These are phyloP conservation scores for Cantharis lateralis DNA, from an alignment of 2,888 invertebrate species.

Conservation along the genomic window DNA sequence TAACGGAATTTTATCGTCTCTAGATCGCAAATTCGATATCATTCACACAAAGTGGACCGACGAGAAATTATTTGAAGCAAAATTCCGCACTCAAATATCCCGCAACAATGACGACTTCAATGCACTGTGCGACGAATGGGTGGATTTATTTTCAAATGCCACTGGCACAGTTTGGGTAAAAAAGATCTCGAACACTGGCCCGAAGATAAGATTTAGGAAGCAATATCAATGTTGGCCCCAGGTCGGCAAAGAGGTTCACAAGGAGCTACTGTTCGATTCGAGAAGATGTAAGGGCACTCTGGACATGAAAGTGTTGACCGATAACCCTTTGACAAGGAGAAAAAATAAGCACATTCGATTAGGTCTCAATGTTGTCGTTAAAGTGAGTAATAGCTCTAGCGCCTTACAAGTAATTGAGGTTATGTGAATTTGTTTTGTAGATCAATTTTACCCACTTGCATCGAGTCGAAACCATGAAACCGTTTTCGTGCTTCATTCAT, in stretches of 20 bases:
- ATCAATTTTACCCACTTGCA: slow-evolving; percentile 54
- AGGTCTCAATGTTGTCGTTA: slow-evolving; percentile 53
- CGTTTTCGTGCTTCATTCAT: slow-evolving; percentile 52
- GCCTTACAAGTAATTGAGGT: background rate
- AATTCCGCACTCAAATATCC: slow-evolving; percentile 53
- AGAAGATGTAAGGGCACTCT: slow-evolving; percentile 52
- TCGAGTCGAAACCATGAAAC: slow-evolving; percentile 42
- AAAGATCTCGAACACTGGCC: slow-evolving; percentile 55
- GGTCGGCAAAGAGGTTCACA: slow-evolving; percentile 49
- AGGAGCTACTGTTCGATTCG: slow-evolving; percentile 53
- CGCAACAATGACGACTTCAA: slow-evolving; percentile 52
- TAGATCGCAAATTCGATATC: slow-evolving; percentile 52
- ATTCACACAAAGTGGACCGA: slow-evolving; percentile 51
- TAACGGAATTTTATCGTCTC: slow-evolving; percentile 46
- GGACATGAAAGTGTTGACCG: slow-evolving; percentile 54
- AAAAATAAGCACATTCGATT: slow-evolving; percentile 52
- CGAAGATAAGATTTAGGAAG: slow-evolving; percentile 54
- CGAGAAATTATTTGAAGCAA: slow-evolving; percentile 50
- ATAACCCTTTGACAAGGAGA: slow-evolving; percentile 49
- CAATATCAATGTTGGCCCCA: slow-evolving; percentile 56
- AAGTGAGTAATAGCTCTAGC: slow-evolving; percentile 42
- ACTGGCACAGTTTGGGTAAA: slow-evolving; percentile 55
- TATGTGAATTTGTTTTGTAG: slow-evolving; percentile 41
- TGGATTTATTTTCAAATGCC: slow-evolving; percentile 52
- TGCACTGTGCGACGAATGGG: slow-evolving; percentile 54